Percentiles rank a stretch among this genome's conserved stretches.
phyloP scores from a whole-genome alignment of 2,797 vertebrate genomes.

The Moxostoma hubbsi region DNA sequence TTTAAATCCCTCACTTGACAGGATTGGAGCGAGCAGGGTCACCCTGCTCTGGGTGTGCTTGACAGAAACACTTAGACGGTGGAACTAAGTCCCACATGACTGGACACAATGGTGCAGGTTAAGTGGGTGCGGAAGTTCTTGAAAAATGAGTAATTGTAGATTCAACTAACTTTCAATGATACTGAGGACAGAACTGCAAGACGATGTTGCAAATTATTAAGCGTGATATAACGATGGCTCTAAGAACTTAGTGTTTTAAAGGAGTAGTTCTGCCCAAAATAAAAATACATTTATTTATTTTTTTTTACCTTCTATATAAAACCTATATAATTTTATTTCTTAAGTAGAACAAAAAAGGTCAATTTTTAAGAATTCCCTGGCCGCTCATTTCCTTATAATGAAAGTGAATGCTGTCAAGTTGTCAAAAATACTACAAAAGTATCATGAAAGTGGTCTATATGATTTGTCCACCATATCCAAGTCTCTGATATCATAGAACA shows the following conservation, averaged over 20 bases:
- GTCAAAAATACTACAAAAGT: too few species aligned
- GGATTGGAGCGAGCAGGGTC: constrained; percentile 31
- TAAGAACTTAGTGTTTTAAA: background rate
- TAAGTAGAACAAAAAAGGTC: too few species aligned
- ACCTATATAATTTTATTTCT: too few species aligned
- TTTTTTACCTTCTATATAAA: too few species aligned
- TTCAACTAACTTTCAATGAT: constrained; percentile 3
- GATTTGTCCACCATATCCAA: too few species aligned
- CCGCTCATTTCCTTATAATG: too few species aligned
- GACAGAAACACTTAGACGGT: constrained; percentile 37
- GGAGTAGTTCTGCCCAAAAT: too few species aligned
- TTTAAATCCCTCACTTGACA: constrained; percentile 17
- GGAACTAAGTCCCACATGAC: constrained; percentile 22
- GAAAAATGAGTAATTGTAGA: background rate
- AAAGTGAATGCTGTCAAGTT: too few species aligned
- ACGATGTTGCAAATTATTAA: constrained; percentile 18
- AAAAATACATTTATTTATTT: too few species aligned
- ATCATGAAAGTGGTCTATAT: too few species aligned
- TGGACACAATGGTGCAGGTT: constrained; percentile 9
- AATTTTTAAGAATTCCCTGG: too few species aligned
- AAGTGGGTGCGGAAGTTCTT: constrained; percentile 5
- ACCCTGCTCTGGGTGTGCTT: constrained; percentile 27
- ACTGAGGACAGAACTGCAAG: background rate
- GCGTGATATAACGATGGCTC: background rate
- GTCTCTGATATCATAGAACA: too few species aligned